Base-by-base conservation (phyloP, 2,113 vertebrate species). In the Phyllostomus hastatus region DNA sequence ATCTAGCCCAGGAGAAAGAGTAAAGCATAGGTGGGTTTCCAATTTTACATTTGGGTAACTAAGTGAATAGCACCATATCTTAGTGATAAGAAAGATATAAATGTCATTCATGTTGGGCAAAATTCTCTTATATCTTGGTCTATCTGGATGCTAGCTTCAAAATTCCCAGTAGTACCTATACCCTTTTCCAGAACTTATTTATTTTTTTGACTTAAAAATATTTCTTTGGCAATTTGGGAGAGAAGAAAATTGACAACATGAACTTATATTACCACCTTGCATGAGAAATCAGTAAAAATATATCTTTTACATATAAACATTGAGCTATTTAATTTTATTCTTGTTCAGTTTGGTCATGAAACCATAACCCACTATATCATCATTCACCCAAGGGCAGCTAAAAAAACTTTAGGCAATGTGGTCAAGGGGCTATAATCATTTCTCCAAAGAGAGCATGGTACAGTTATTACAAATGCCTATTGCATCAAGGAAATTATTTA, bases 231-330 rank as follows among this genome's bases (percentile, higher is more conserved):
- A 86, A 64, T 64, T 43, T 91, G 10, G 22, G n/a, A 89, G 50
- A 76, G 24, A 82, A 20, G 31, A 81, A 91, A 87, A 48, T 43
- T 70, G 16, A 87, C 15, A 43, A 69, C 7, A 33, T 79, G 20
- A 73, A 92, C n/a, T 26, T 79, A 52, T 52, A 85, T 48, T 54
- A 80, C 7, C 26, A 69, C 17, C 43, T 70, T 91, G 28, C 28
- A 33, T 90, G 81, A 88, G 31, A 88, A 59, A 19, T 87, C 26
- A 46, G 33, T 33, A 92, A 93, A 93, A 94, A 91, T 83, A n/a
- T 26, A 31, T 88, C 12, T 96, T 72, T 59, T 72, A 79, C 26
- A 86, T 93, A 93, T 79, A 90, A 90, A 90, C 66, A 67, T 24
- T 69, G 59, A 96, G 70, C 64, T 61, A 90, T 83, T 91, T 96